Evolutionary conservation across 2,113 vertebrate genomes (phyloP), one percentile per base, ranked within the genome.

Genomic region (Ochotona curzoniae): DNA sequence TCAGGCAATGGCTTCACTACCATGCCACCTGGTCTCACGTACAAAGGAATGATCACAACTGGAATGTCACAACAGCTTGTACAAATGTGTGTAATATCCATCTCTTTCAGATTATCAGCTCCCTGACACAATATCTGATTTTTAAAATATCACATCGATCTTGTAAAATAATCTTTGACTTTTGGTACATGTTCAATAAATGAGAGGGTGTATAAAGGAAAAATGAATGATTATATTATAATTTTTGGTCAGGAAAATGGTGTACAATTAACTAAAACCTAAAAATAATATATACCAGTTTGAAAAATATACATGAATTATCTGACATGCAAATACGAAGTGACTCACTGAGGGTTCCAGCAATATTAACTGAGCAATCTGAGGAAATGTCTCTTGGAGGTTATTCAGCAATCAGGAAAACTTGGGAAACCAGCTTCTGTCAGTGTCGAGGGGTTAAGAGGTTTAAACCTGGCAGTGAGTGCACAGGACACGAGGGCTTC

Each of bases 231-330:
- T 9, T 57, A 51, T 84, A 49, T n/a, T 28, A 32, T 3, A 21
- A 23, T 25, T 90, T 92, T 85, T 79, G 28, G 75, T 89, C 83
- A 12, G 83, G n/a, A 83, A 92, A 74, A 71, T 10, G 83, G 49
- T 12, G 67, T 30, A 7, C 12, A 20, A 32, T 73, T 86, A 47
- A 47, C 28, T 67, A 75, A 93, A 95, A 78, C 18, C 0, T 67
- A 93, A 61, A 20, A 87, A 91, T 57, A 57, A 26, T 7, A 8
- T 2, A 69, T 54, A 63, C 32, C 51, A 75, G 26, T 70, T 75
- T 83, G 35, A 74, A 79, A 79, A 69, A 69, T 57, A 11, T 64
- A 83, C 86, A 64, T 57, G 25, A 63, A n/a, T 85, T 64, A 83
- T 26, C 70, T 73, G 60, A 20, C 13, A 66, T 5, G 49, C 51